Percentiles rank a stretch among this genome's conserved stretches.
These are phyloP conservation scores for Oscheius myriophilus DNA, from an alignment of 2,888 invertebrate species.

Conservation along the genomic window DNA sequence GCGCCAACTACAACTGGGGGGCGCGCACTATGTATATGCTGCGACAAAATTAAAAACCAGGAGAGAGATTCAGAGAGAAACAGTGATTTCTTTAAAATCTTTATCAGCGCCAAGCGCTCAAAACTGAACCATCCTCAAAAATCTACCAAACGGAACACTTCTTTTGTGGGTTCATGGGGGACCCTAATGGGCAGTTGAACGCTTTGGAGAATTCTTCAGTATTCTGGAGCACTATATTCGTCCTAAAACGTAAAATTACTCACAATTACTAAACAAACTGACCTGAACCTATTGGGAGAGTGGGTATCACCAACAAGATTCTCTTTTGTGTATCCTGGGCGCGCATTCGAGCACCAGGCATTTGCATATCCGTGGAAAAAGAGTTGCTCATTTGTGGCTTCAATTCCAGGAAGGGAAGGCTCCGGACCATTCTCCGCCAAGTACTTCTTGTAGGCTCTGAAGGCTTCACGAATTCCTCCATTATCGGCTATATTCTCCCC, in stretches of 20 bases:
- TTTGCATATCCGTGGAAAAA: constrained; percentile 70
- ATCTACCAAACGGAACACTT: constrained; percentile 7
- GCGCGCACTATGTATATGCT: no score
- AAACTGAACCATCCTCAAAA: no score
- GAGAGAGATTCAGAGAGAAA: no score
- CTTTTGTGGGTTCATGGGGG: constrained; percentile 8
- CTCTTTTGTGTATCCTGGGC: neutral
- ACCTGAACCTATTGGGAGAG: neutral
- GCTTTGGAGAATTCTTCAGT: constrained; percentile 9
- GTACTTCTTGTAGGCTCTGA: constrained; percentile 64
- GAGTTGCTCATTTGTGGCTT: constrained; percentile 67
- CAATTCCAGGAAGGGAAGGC: constrained; percentile 64
- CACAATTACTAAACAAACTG: no score
- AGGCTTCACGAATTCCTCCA: constrained; percentile 70
- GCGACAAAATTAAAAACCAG: no score
- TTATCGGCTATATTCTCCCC: constrained; percentile 71
- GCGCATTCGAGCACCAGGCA: neutral
- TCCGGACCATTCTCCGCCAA: constrained; percentile 63
- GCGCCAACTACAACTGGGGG: no score
- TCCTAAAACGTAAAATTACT: neutral
- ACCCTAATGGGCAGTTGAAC: constrained; percentile 9
- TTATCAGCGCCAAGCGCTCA: no score
- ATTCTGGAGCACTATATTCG: constrained; percentile 6
- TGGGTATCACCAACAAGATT: neutral
- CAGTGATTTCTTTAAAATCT: no score